Evolutionary conservation across 2,797 vertebrate genomes (phyloP), one percentile per base, ranked within the genome.

Genomic region (Coilia nasus): DNA sequence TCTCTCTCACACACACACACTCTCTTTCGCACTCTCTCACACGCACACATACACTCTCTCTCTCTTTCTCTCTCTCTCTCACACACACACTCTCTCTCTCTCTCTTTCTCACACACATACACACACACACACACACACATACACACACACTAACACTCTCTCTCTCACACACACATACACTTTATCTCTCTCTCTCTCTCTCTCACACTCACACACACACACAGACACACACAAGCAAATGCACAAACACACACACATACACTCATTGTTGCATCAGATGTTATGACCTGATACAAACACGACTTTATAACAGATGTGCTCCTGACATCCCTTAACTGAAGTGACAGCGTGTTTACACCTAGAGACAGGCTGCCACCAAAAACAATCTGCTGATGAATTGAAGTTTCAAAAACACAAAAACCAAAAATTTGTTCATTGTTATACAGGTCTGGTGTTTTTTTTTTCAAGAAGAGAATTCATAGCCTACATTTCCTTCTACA

Each of bases 121-220:
- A 59, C 17, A 21, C 57, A 21, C 57, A 59, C 57, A 21, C 19
- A 21, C 57, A 59, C n/a, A 64, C 23, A 10, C 21, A n/a, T 21
- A n/a, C 35, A 41, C 35, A 41, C 35, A 41, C 35, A 41, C 50
- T 54, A 56, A 56, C 83, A 86, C 87, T 57, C 62, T 89, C 84
- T 31, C 23, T 83, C 46, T 86, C 83, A 88, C 64, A 35, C 90
- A 89, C 35, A n/a, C n/a, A n/a, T n/a, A n/a, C n/a, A 41, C 35
- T 41, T 41, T 41, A 2, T 41, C 35, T 41, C 35, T 41, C 35
- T 41, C 35, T 41, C 35, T n/a, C n/a, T n/a, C 57, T 59, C 57
- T 59, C 57, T 5, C 17, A 21, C 57, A 21, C 57, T 3, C 57
- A 21, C 57, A 59, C 17, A 4, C 57, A 59, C 17, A 21, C 57